Conservation (phyloP, 1,140 invertebrate species). For the Leptestheria dahalacensis region DNA sequence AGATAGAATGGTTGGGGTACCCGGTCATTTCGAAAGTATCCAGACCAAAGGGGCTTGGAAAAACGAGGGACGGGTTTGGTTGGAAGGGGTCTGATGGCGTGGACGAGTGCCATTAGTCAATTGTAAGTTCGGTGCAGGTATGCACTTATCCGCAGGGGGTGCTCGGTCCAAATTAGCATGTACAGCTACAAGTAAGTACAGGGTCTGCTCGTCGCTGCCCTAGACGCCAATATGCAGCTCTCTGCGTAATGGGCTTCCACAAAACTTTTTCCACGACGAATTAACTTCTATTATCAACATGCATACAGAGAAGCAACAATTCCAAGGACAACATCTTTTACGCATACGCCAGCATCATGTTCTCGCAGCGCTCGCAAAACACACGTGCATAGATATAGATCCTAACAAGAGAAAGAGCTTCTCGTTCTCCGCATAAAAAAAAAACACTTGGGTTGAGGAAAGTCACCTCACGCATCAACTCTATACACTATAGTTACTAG, state of each 20-base stretch:
- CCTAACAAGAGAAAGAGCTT: too few species aligned
- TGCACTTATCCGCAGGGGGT: slow-evolving; percentile 14
- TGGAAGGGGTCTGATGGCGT: not conserved
- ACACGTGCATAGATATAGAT: too few species aligned
- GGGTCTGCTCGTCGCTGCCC: slow-evolving; percentile 6
- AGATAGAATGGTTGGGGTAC: too few species aligned
- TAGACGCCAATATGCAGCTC: not conserved
- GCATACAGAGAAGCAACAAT: not conserved
- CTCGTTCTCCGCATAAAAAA: too few species aligned
- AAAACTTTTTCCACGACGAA: not conserved
- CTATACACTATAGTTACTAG: too few species aligned
- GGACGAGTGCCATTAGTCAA: slow-evolving; percentile 8
- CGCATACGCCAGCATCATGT: not conserved
- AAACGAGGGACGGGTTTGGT: not conserved
- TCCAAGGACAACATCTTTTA: not conserved
- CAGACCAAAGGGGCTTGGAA: not conserved
- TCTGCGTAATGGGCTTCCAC: not conserved
- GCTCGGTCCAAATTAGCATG: slow-evolving; percentile 16
- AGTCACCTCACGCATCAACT: too few species aligned
- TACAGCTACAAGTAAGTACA: slow-evolving; percentile 16
- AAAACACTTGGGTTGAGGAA: too few species aligned
- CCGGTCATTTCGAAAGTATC: not conserved
- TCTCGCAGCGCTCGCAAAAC: too few species aligned
- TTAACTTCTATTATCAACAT: not conserved
- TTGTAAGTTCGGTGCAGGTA: slow-evolving; percentile 7